Evolutionary conservation across 2,797 vertebrate species (phyloP), one percentile per base, ranked within the genome.

Genomic region (Graptemys geographica): DNA sequence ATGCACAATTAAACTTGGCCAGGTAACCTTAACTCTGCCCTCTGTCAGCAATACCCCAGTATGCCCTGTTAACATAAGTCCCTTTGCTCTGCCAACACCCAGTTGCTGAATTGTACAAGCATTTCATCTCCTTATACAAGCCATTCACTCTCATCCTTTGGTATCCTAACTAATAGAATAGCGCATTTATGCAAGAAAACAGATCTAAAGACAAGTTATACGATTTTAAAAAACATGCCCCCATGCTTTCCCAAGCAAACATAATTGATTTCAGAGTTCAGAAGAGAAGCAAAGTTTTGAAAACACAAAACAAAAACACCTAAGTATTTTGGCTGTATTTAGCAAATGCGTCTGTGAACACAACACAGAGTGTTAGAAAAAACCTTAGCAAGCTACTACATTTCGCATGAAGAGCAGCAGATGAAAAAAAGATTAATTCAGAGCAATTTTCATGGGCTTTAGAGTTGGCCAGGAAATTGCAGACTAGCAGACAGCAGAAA

Each of bases 291-390:
- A 85, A 88, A 87, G 9, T 27, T 92, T n/a, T 41, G 31, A 51
- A 88, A 94, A 55, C 94, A 91, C 51, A 72, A 23, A 76, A 47
- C 25, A 93, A 94, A 89, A 94, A 16, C 83, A 93, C 86, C 62
- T n/a, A 65, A 47, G 52, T 87, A 57, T 92, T 96, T 82, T 84
- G 21, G 55, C 56, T 49, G 37, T n/a, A 6, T 53, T 93, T 90
- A 94, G 80, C 87, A 90, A 89, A 94, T 80, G 89, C 90, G 90
- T 62, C 55, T 84, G 56, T 84, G 80, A 94, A 23, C 1, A 1
- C 37, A 79, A 51, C 1, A 25, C 47, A 69, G 21, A 12, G 9
- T 47, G 65, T 78, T 57, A 95, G 85, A 88, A 84, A 57, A 85
- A 95, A 95, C 82, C 19, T 27, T 57, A 90, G 86, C 57, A 78